phyloP scores from a whole-genome alignment of 2,113 vertebrate genomes.

The Picathartes gymnocephalus region DNA sequence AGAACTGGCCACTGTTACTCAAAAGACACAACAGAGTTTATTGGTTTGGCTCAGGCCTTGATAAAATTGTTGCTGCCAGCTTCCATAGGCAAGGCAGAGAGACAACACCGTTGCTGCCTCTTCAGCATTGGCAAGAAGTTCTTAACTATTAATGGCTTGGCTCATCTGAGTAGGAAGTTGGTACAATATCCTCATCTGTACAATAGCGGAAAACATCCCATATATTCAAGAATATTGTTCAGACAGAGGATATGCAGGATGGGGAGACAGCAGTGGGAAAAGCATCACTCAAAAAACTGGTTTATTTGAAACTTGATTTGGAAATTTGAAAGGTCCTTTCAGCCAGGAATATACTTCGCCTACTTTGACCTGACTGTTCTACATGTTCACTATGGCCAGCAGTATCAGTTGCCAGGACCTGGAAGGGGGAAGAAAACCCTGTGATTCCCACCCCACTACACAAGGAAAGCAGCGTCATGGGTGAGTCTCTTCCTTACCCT shows the following conservation, averaged over 20 bases:
- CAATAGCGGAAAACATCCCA: background rate
- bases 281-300: background rate
- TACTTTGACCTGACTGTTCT: background rate
- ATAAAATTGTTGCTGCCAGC: background rate
- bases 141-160: background rate
- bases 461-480: fast-evolving
- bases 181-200: background rate
- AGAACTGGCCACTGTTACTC: background rate
- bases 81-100: background rate
- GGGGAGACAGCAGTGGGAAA: background rate
- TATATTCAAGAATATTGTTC: background rate
- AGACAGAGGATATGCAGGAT: background rate
- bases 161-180: background rate
- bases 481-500: background rate
- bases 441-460: background rate
- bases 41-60: background rate
- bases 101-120: background rate
- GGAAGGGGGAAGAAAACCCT: background rate
- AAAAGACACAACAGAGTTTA: background rate
- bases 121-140: background rate
- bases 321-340: background rate
- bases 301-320: background rate
- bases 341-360: background rate
- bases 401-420: background rate
- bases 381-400: background rate